These are phyloP conservation scores for Andrena praecox DNA, from an alignment of 2,888 invertebrate species.

Conservation along the genomic window DNA sequence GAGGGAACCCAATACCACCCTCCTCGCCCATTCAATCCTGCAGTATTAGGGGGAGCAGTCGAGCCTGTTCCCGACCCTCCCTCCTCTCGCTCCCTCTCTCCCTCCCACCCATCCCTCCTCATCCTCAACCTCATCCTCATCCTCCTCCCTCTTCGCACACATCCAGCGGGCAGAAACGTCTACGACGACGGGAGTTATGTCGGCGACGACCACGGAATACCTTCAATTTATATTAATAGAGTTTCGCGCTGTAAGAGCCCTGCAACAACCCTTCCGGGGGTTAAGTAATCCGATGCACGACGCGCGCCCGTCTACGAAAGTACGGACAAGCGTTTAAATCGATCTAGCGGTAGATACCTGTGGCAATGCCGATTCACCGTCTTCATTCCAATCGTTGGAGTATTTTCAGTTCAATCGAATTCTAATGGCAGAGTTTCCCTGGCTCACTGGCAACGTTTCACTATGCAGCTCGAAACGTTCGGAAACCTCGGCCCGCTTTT, in stretches of 20 bases:
- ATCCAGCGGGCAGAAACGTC: slow-evolving; percentile 55
- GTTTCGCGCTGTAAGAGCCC: background rate
- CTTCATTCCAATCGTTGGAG: too few relatives aligned
- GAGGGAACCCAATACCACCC: slow-evolving; percentile 81
- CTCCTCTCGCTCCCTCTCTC: slow-evolving; percentile 37
- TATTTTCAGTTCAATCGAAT: too few relatives aligned
- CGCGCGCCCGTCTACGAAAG: too few relatives aligned
- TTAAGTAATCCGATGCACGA: background rate
- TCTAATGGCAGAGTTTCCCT: too few relatives aligned
- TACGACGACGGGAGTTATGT: slow-evolving; percentile 61
- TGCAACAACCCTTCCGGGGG: background rate
- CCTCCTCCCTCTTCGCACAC: slow-evolving; percentile 46
- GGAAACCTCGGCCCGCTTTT: background rate
- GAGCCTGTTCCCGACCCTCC: slow-evolving; percentile 67
- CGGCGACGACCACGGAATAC: slow-evolving; percentile 41
- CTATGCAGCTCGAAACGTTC: background rate
- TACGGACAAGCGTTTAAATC: too few relatives aligned
- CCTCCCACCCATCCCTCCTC: slow-evolving; percentile 29
- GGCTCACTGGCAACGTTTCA: background rate
- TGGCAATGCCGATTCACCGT: too few relatives aligned
- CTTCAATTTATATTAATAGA: background rate
- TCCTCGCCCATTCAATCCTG: slow-evolving; percentile 80
- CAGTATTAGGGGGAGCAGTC: slow-evolving; percentile 77
- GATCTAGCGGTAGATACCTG: too few relatives aligned
- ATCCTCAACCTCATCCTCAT: slow-evolving; percentile 5